These are phyloP conservation scores for Aproaerema taeniolella DNA, from an alignment of 2,888 invertebrate genomes.

Conservation along the genomic window DNA sequence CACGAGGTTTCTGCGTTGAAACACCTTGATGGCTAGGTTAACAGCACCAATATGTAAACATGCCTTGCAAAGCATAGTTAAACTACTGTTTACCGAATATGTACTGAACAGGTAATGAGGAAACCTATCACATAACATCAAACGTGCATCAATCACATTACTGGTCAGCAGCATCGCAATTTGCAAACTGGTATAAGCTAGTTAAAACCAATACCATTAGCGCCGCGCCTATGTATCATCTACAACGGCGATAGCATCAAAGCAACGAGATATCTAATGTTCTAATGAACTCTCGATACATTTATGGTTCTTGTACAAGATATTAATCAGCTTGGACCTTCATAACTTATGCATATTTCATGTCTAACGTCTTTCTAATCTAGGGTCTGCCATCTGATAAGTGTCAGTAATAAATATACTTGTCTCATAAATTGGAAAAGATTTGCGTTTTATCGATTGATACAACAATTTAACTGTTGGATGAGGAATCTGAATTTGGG, in stretches of 20 bases:
- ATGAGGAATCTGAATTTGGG: no score
- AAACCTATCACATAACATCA: constrained; percentile 11
- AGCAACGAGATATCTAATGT: constrained; percentile 1
- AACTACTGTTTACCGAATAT: no score
- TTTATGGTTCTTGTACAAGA: constrained; percentile 11
- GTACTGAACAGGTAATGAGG: constrained; percentile 2
- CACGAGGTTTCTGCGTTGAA: no score
- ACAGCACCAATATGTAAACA: no score
- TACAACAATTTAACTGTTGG: no score
- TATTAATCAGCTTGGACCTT: constrained; percentile 6
- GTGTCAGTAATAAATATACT: constrained; percentile 6
- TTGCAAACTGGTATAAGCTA: constrained; percentile 16
- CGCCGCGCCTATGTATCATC: constrained; percentile 9
- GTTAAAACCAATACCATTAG: constrained; percentile 11
- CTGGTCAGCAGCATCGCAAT: constrained; percentile 8
- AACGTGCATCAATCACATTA: constrained; percentile 11
- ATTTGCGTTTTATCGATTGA: background rate
- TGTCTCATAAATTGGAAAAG: constrained; percentile 2
- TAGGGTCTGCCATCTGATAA: constrained; percentile 2
- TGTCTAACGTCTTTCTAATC: constrained; percentile 1
- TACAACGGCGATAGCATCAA: constrained; percentile 1
- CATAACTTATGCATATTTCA: constrained; percentile 8
- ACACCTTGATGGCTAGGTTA: no score
- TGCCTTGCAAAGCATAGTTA: no score
- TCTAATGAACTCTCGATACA: constrained; percentile 14